Conservation (phyloP, 2,113 vertebrate species). For the Glaucomys volans region DNA sequence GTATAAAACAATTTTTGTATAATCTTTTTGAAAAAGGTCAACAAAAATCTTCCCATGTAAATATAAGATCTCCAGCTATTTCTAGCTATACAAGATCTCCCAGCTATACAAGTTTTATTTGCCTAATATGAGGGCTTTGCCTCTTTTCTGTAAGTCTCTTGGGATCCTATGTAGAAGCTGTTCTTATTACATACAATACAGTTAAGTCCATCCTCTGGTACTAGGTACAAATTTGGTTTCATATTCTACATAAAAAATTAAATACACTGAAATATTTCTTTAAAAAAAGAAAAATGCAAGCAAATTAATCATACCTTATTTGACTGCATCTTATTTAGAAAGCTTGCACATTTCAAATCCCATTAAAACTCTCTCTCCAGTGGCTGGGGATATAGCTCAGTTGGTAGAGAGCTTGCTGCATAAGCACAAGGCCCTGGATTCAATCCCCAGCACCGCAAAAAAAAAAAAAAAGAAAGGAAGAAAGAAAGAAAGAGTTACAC, state of each 20-base stretch:
- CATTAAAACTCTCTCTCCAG: no score
- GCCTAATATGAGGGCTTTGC: slow-evolving; percentile 83
- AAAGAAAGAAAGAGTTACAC: no score
- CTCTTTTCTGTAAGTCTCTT: slow-evolving; percentile 79
- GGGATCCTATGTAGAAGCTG: slow-evolving; percentile 83
- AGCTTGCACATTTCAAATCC: no score
- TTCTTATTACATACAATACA: slow-evolving; percentile 80
- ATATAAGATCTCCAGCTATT: slow-evolving; percentile 48
- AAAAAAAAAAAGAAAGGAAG: no score
- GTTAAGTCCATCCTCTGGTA: slow-evolving; percentile 83
- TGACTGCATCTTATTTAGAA: no score
- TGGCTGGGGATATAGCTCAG: no score
- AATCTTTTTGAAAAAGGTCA: slow-evolving; percentile 72
- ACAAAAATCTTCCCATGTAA: neutral
- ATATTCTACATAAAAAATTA: slow-evolving; percentile 82
- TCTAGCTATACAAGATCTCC: slow-evolving; percentile 77
- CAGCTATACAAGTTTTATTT: slow-evolving; percentile 85
- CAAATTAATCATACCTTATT: no score
- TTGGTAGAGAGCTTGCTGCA: no score
- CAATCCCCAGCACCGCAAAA: no score
- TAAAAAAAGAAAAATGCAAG: no score
- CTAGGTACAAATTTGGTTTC: slow-evolving; percentile 81
- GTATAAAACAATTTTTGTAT: no score
- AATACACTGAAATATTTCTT: slow-evolving; percentile 84
- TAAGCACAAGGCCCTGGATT: no score